Conservation (phyloP, 2,797 vertebrate genomes). For the Caiman crocodilus region DNA sequence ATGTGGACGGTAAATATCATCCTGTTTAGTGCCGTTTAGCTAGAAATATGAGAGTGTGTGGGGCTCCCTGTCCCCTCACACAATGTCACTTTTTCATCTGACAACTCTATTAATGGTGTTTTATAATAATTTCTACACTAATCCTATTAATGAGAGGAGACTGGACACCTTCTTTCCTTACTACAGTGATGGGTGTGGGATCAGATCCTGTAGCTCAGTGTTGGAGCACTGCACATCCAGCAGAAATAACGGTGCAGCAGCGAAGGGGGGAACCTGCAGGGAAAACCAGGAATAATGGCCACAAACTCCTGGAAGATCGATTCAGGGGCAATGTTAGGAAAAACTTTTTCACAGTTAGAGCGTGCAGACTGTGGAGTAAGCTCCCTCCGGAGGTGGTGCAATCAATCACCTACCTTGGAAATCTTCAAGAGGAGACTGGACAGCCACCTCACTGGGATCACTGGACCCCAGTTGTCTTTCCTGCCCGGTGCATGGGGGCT, state of each 20-base stretch:
- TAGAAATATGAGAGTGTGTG: neutral
- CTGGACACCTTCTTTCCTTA: neutral
- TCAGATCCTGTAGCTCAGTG: neutral
- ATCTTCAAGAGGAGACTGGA: too few species aligned
- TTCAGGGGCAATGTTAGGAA: too few species aligned
- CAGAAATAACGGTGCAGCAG: neutral
- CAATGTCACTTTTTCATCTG: neutral
- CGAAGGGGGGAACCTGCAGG: neutral
- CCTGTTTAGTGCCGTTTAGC: neutral
- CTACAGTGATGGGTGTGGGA: neutral
- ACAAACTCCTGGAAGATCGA: too few species aligned
- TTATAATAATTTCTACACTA: neutral
- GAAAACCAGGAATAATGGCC: neutral
- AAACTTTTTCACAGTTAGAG: too few species aligned
- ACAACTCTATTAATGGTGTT: accelerated
- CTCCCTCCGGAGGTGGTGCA: too few species aligned
- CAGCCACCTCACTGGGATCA: too few species aligned
- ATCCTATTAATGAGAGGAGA: neutral
- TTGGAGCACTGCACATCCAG: neutral
- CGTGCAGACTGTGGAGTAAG: too few species aligned
- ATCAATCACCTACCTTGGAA: too few species aligned
- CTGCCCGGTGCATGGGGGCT: too few species aligned
- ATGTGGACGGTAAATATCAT: neutral
- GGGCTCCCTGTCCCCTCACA: neutral
- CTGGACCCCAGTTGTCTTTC: too few species aligned